Evolutionary conservation across 2,888 invertebrate species (phyloP), one percentile per base, ranked within the genome.

Genomic region (Oasisia sp.): DNA sequence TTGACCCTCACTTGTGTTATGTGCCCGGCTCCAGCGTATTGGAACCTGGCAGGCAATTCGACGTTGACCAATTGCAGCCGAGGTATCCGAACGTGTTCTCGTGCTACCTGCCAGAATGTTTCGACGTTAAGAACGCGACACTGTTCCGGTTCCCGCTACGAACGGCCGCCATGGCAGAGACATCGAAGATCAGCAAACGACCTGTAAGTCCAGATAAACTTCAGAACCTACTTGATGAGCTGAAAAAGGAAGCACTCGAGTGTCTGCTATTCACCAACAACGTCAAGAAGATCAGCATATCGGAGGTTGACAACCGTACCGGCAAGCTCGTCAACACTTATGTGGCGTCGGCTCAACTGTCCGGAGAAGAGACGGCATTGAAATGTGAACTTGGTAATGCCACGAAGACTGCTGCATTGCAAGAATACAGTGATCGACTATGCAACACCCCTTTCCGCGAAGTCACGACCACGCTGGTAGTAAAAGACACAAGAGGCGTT

Each of bases 131-230:
- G 14, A 91, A 92, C 32, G 91, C 91, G 32, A 95, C 96, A 44
- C 89, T 95, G 44, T 95, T 96, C 92, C 93, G 95, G 56, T 94
- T 96, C 91, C 95, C 95, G 32, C 93, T 96, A 32, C 93, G 95
- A 92, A 94, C 93, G 27, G 32, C 91, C 58, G 91, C 93, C 5
- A 94, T 95, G 94, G 94, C 94, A 5, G 19, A 91, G 14, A 92
- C 89, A 27, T 95, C 96, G 9, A 92, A 94, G 38, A 95, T 96
- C 19, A 94, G 94, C 4, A 93, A 93, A n/a, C 91, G 92, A 27
- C 45, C 44, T 9, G 92, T 95, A 0, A 92, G 93, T 32, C 44
- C 89, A 27, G 91, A 92, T 0, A 90, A 91, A 9, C 74, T 95
- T 1, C 91, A 93, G 19, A 45, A 91, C 32, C 89, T 96, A 14